Percentiles rank a stretch among this genome's conserved stretches.
Conservation (phyloP, 2,113 vertebrate genomes). For the Protobothrops mucrosquamatus region DNA sequence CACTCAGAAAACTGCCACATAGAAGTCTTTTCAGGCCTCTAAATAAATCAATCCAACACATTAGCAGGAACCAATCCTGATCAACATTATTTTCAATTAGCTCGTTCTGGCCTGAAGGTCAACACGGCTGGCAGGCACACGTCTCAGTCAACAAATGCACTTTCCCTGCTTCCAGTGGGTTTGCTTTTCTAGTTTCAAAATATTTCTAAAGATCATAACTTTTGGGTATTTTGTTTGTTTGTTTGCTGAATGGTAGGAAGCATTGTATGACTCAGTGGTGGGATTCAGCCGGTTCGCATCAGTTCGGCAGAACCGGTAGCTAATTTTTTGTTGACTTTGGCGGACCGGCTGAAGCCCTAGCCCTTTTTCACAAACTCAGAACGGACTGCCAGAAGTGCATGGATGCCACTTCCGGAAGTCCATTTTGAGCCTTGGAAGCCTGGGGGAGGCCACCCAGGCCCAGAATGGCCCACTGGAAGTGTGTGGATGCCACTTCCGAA, state of each 20-base stretch:
- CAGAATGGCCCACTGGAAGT: too few relatives aligned
- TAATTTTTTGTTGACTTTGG: too few relatives aligned
- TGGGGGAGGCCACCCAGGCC: too few relatives aligned
- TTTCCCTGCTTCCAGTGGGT: neutral
- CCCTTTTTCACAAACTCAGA: too few relatives aligned
- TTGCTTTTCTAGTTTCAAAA: neutral
- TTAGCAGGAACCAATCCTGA: neutral
- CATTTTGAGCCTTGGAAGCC: too few relatives aligned
- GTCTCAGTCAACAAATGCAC: neutral
- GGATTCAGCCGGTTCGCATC: too few relatives aligned
- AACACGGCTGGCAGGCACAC: neutral
- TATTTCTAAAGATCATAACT: neutral
- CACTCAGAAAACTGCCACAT: neutral
- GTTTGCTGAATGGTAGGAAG: neutral
- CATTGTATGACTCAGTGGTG: neutral
- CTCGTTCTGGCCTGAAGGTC: neutral
- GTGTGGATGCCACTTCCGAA: too few relatives aligned
- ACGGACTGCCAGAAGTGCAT: too few relatives aligned
- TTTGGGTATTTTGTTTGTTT: neutral
- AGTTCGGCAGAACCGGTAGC: too few relatives aligned
- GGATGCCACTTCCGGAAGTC: too few relatives aligned
- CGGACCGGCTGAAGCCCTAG: too few relatives aligned
- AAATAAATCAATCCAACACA: neutral
- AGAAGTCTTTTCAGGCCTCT: neutral
- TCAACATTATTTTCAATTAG: neutral